phyloP scores from a whole-genome alignment of 2,113 vertebrate species.

The Clinocottus analis region DNA sequence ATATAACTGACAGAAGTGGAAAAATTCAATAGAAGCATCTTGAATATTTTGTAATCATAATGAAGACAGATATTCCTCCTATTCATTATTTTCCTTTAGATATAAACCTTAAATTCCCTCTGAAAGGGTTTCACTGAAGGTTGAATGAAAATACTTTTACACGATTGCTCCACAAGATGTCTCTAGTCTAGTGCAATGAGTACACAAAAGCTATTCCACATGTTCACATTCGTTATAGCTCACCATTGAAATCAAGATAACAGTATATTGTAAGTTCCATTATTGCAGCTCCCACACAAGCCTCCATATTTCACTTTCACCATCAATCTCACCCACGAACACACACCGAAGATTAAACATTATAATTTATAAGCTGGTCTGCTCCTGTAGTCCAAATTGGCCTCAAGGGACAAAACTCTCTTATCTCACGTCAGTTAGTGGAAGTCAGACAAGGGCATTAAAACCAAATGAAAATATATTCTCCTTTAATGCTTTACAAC shows the following conservation, averaged over 20 bases:
- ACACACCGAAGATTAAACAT: neutral
- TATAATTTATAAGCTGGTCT: slow-evolving; percentile 1
- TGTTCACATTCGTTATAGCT: neutral
- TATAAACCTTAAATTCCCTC: neutral
- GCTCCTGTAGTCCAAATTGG: neutral
- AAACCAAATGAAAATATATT: slow-evolving; percentile 10
- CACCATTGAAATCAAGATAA: neutral
- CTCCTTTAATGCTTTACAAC: slow-evolving; percentile 13
- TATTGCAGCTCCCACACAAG: slow-evolving; percentile 7
- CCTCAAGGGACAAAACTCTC: neutral
- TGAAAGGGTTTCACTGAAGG: neutral
- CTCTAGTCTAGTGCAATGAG: slow-evolving; percentile 24
- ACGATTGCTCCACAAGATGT: slow-evolving; percentile 38
- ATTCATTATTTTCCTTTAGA: neutral
- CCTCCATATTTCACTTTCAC: neutral
- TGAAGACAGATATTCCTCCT: neutral
- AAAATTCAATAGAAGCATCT: neutral
- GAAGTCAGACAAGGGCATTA: slow-evolving; percentile 10
- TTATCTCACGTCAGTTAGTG: neutral
- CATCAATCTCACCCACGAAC: neutral
- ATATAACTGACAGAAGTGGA: neutral
- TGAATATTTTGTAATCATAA: neutral
- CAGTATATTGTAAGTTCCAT: neutral
- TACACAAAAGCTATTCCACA: neutral
- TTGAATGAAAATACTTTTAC: neutral